Evolutionary conservation across 2,888 invertebrate genomes (phyloP), one percentile per base, ranked within the genome.

Genomic region (Eristalis intricaria): DNA sequence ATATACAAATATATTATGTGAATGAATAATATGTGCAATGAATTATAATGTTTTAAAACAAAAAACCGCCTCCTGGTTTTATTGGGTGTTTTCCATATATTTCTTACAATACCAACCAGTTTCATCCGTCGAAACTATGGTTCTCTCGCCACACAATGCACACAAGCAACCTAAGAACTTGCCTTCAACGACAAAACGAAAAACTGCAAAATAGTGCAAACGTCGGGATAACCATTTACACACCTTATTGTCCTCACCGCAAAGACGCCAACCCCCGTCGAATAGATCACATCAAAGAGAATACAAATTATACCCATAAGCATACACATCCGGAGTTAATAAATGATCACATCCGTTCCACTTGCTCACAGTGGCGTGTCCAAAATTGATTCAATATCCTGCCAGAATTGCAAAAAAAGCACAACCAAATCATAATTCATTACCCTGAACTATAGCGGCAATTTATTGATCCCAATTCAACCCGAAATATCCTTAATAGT

Each of bases 381-480:
- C 15, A 38, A 40, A 43, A 61, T 40, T 29, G n/a, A 40, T 61
- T 61, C 23, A 61, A 29, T 29, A 61, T 40, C 26, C 11, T 63
- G 22, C 43, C 2, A 60, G 7, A 38, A 26, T 10, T 40, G 19
- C 40, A 61, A 13, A 63, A 73, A 73, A 63, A 65, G 13, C 70
- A 60, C n/a, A 60, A 38, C 38, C 65, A 58, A 65, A 75, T 35
- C 65, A 70, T 35, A 38, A 38, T 38, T 38, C 23, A 75, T 75
- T 75, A 38, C 23, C 19, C 22, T 8, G 8, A 56, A 56, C 65
- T 23, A 75, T 65, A 65, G 35, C 38, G 4, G 38, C 43, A 65
- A 75, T 75, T 75, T 75, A 75, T 75, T 75, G 65, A 11, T 65
- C 35, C 58, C 58, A 75, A 75, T 65, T 38, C 29, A 75, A 58